Evolutionary conservation across 2,888 invertebrate genomes (phyloP).

Genomic region (Amiota mariae): DNA sequence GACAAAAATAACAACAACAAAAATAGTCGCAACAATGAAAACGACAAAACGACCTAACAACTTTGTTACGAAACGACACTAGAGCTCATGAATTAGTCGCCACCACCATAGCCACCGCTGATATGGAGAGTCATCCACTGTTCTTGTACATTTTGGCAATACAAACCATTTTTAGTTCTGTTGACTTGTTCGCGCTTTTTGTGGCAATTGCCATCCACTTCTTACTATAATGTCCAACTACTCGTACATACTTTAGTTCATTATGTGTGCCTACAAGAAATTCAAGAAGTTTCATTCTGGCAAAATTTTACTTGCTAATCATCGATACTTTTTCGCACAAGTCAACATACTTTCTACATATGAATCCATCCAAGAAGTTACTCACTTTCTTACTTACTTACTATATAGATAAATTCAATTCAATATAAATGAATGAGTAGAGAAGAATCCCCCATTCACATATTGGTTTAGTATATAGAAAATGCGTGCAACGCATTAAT

Average conservation of each 20-base stretch:
- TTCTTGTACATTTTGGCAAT: neutral
- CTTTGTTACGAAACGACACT: constrained; percentile 24
- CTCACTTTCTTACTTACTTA: neutral
- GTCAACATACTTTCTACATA: neutral
- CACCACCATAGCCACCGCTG: neutral
- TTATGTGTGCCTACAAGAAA: neutral
- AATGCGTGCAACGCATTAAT: constrained; percentile 48
- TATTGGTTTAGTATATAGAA: constrained; percentile 42
- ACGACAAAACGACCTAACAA: constrained; percentile 29
- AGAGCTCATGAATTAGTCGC: constrained; percentile 21
- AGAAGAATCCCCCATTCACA: neutral
- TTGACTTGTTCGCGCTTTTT: constrained; percentile 7
- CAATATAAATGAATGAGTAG: neutral
- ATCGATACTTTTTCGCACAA: constrained; percentile 53
- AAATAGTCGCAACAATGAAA: constrained; percentile 33
- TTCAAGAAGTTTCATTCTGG: constrained; percentile 10
- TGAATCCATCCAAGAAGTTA: no score
- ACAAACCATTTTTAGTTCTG: neutral
- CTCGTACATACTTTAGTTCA: neutral
- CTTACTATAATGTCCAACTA: neutral
- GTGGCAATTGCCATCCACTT: neutral
- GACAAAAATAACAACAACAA: constrained; percentile 29
- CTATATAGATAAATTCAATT: neutral
- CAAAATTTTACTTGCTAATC: constrained; percentile 37
- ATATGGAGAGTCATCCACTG: neutral